Conservation (phyloP, 2,797 vertebrate species). For the Pangasius larnaudii region DNA sequence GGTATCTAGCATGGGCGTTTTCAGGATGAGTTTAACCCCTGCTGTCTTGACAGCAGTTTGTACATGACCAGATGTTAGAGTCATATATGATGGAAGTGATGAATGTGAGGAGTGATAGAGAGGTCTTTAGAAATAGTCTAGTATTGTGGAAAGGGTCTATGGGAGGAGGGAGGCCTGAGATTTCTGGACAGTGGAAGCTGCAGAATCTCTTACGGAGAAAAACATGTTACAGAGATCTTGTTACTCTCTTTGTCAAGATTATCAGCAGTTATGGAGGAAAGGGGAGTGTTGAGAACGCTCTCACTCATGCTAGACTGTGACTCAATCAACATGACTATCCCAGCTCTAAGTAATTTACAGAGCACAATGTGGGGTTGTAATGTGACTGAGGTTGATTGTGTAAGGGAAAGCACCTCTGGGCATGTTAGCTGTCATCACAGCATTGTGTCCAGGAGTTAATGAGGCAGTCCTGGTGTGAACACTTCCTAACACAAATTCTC, state of each 20-base stretch:
- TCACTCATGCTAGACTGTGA: conserved; percentile 11
- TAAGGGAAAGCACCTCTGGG: conserved; percentile 17
- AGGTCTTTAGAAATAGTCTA: neutral
- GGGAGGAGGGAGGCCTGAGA: neutral
- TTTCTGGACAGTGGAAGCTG: neutral
- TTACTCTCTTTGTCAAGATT: neutral
- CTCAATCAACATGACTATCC: conserved; percentile 40
- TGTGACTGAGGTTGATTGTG: conserved; percentile 4
- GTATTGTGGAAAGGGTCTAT: neutral
- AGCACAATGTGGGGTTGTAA: conserved; percentile 32
- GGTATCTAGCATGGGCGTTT: neutral
- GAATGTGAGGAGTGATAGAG: neutral
- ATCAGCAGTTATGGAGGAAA: neutral
- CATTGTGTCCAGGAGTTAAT: conserved; percentile 38
- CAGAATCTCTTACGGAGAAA: neutral
- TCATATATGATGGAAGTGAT: neutral
- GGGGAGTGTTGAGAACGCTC: neutral
- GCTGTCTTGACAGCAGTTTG: neutral
- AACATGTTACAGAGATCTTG: neutral
- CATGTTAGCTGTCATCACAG: conserved; percentile 35
- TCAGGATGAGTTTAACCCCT: neutral
- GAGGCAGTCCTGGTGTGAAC: conserved; percentile 30
- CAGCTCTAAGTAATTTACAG: conserved; percentile 45
- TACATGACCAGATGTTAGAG: neutral
- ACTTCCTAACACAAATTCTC: conserved; percentile 9